Evolutionary conservation across 2,797 vertebrate species (phyloP).

Genomic region (Carcharodon carcharias): DNA sequence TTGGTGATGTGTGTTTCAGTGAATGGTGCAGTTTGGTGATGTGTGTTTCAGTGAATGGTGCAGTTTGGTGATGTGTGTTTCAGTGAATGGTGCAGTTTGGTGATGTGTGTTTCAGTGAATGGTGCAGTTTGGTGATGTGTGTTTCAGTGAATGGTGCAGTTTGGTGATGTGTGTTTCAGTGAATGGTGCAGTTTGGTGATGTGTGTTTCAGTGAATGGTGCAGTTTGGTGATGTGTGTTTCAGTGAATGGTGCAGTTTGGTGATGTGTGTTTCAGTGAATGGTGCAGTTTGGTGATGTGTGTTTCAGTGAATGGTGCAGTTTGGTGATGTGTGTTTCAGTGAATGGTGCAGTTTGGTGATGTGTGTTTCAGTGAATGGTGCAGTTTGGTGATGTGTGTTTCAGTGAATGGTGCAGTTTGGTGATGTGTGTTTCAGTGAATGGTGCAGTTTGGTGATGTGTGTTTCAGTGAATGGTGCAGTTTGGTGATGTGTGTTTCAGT

Average conservation of each 20-base stretch:
- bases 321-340: too few species aligned
- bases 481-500: too few species aligned
- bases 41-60: background rate
- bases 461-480: too few species aligned
- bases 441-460: too few species aligned
- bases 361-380: background rate
- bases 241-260: too few species aligned
- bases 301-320: too few species aligned
- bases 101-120: too few species aligned
- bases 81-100: background rate
- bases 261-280: too few species aligned
- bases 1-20: background rate
- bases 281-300: background rate
- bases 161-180: background rate
- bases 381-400: background rate
- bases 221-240: background rate
- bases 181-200: background rate
- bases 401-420: background rate
- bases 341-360: too few species aligned
- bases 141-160: too few species aligned
- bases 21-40: background rate
- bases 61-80: too few species aligned
- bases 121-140: too few species aligned
- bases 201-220: background rate
- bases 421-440: background rate